Conservation (phyloP, 2,113 vertebrate genomes). For the Atherinomorus stipes region DNA sequence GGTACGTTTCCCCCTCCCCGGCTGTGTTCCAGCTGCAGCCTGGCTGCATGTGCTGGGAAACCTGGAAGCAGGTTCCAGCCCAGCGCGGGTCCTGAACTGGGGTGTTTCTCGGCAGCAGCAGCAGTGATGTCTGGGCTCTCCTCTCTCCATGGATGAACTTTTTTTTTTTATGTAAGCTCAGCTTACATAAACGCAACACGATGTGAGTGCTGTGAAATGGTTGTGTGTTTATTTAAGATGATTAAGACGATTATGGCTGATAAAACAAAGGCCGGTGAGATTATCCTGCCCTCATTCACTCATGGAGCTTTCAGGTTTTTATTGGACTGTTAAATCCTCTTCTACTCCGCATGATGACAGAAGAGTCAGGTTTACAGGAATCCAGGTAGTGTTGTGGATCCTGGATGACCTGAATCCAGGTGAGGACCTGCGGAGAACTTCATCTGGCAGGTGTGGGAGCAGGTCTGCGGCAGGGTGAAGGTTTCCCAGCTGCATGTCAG, state of each 20-base stretch:
- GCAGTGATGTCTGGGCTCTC: constrained; percentile 23
- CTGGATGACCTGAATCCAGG: background rate
- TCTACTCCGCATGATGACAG: background rate
- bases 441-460: constrained; percentile 15
- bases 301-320: background rate
- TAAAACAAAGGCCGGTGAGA: background rate
- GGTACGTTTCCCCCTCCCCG: constrained; percentile 31
- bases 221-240: background rate
- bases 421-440: background rate
- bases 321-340: constrained; percentile 24
- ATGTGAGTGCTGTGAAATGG: background rate
- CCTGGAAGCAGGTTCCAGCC: constrained; percentile 13
- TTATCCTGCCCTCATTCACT: background rate
- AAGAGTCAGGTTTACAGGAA: background rate
- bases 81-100: constrained; percentile 17
- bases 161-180: constrained; percentile 7
- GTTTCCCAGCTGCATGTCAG: constrained; percentile 17
- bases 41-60: background rate
- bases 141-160: constrained; percentile 10
- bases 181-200: constrained; percentile 1
- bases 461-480: constrained; percentile 40
- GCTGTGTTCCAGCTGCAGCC: constrained; percentile 25
- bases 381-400: background rate
- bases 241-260: background rate
- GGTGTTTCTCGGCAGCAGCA: constrained; percentile 55